Percentiles rank a stretch among this genome's conserved stretches.
These are phyloP conservation scores for Dendrolimus houi DNA, from an alignment of 2,888 invertebrate genomes.

Conservation along the genomic window DNA sequence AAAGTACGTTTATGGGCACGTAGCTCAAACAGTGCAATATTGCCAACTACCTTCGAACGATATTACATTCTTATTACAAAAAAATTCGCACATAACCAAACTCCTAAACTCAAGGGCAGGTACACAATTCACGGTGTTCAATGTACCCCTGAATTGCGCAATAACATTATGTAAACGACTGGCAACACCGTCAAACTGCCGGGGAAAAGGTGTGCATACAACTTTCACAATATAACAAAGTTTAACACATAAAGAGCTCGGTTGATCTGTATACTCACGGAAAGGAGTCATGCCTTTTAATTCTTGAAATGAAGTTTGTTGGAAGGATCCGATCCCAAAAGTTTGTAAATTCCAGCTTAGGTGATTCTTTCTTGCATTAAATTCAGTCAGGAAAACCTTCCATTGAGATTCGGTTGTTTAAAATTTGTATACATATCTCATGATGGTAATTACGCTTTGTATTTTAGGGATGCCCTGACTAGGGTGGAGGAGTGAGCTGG, in stretches of 20 bases:
- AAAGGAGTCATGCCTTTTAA: not conserved
- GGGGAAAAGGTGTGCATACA: not conserved
- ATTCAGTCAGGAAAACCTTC: too few species aligned
- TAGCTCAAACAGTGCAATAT: too few species aligned
- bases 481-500: too few species aligned
- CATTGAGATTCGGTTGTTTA: too few species aligned
- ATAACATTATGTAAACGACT: not conserved
- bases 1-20: too few species aligned
- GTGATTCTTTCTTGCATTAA: too few species aligned
- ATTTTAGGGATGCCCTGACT: too few species aligned
- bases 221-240: not conserved
- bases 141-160: not conserved
- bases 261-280: not conserved
- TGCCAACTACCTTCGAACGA: too few species aligned
- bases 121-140: not conserved
- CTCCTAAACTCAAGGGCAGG: not conserved
- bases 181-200: not conserved
- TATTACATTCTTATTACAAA: not conserved
- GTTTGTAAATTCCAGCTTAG: too few species aligned
- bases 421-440: too few species aligned
- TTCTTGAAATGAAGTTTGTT: not conserved
- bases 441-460: too few species aligned
- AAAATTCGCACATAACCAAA: not conserved
- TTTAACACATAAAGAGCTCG: not conserved
- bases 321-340: too few species aligned